Evolutionary conservation across 2,797 vertebrate species (phyloP).

Genomic region (Serranus cabrilla): DNA sequence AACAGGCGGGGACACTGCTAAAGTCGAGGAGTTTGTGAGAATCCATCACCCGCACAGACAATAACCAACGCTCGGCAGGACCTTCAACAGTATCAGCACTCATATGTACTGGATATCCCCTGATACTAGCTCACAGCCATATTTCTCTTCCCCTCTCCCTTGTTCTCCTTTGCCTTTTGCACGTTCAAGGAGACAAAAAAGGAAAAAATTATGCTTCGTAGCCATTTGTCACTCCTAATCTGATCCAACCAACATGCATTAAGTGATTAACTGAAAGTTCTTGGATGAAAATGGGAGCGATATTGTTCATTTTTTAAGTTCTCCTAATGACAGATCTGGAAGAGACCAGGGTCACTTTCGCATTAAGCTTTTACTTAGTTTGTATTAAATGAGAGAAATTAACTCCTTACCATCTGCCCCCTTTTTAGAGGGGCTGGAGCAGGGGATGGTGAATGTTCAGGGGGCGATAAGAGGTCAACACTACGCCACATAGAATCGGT

Average conservation of each 20-base stretch:
- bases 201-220: background rate
- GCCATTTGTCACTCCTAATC: background rate
- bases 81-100: conserved; percentile 31
- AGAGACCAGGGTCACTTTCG: background rate
- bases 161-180: background rate
- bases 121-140: conserved; percentile 29
- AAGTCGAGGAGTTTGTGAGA: conserved; percentile 27
- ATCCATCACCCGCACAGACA: conserved; percentile 56
- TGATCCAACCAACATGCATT: conserved; percentile 8
- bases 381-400: conserved; percentile 7
- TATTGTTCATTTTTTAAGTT: background rate
- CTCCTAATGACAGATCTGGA: background rate
- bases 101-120: conserved; percentile 17
- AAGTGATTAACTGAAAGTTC: background rate
- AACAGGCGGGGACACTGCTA: conserved; percentile 39
- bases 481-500: too few relatives aligned
- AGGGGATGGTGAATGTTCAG: too few relatives aligned
- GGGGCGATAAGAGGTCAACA: too few relatives aligned
- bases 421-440: too few relatives aligned
- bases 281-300: conserved; percentile 7
- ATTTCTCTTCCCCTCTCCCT: background rate
- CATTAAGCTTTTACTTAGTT: background rate
- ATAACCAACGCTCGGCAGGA: conserved; percentile 48
- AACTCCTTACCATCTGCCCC: too few relatives aligned
- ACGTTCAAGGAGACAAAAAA: conserved; percentile 14